phyloP scores from a whole-genome alignment of 2,888 invertebrate species.

The Brachyptera putata region DNA sequence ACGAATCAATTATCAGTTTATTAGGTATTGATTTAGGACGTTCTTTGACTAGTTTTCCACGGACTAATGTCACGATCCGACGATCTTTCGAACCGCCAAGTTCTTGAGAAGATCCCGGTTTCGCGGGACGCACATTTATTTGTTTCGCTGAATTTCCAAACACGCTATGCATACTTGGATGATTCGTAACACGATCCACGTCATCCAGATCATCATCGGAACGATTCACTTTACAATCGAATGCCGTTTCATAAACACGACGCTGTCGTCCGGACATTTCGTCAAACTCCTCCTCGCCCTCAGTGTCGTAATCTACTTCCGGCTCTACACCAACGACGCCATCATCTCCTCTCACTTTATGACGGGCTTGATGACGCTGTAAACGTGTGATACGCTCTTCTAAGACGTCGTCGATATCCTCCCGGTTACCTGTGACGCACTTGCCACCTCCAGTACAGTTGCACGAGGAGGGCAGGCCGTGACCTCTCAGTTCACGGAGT shows the following conservation, averaged over 20 bases:
- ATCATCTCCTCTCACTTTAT: not conserved
- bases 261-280: constrained; percentile 58
- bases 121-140: not conserved
- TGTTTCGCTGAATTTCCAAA: constrained; percentile 24
- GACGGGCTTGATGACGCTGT: constrained; percentile 35
- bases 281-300: constrained; percentile 43
- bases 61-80: constrained; percentile 40
- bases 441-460: constrained; percentile 26
- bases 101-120: constrained; percentile 24
- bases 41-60: constrained; percentile 40
- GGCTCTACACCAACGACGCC: not conserved
- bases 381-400: constrained; percentile 41
- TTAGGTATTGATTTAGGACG: constrained; percentile 59
- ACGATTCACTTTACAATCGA: constrained; percentile 79
- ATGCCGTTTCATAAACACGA: constrained; percentile 84
- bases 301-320: constrained; percentile 40
- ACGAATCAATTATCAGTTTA: constrained; percentile 47
- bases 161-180: constrained; percentile 58
- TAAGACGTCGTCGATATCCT: constrained; percentile 53
- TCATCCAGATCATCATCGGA: constrained; percentile 78
- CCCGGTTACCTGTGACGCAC: constrained; percentile 46
- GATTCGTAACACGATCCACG: constrained; percentile 75
- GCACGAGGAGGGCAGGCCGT: constrained; percentile 26
- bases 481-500: constrained; percentile 48
- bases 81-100: constrained; percentile 47